Evolutionary conservation across 2,888 invertebrate genomes (phyloP).

Genomic region (Argyra leucocephala): DNA sequence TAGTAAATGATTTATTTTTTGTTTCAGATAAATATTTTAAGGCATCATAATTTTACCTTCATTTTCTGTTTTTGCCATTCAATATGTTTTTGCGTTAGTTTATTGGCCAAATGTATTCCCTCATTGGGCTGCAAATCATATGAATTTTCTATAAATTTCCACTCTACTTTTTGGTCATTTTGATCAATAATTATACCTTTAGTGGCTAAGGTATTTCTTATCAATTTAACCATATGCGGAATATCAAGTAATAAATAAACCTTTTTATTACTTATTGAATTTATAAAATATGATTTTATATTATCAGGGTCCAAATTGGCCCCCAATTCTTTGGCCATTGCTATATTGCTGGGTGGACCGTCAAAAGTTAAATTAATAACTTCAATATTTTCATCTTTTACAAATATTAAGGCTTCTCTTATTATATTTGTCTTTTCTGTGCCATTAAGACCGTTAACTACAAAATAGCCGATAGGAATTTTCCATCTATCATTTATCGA

Average conservation of each 20-base stretch:
- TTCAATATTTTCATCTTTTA: background rate
- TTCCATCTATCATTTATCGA: background rate
- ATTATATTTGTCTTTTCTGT: background rate
- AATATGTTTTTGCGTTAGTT: too few species aligned
- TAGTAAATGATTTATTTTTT: background rate
- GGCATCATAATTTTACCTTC: slow-evolving; percentile 5
- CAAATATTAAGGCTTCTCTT: background rate
- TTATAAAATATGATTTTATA: background rate
- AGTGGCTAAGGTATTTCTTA: background rate
- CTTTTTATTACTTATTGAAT: background rate
- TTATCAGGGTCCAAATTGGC: background rate
- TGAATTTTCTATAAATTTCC: background rate
- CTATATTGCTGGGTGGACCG: background rate
- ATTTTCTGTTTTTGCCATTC: too few species aligned
- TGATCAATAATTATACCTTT: background rate
- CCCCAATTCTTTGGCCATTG: background rate
- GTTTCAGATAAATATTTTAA: slow-evolving; percentile 10
- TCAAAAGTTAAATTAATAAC: background rate
- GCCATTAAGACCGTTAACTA: background rate
- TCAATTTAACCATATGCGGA: background rate
- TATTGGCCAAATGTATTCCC: background rate
- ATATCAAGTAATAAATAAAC: background rate
- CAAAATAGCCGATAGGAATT: background rate
- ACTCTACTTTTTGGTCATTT: background rate
- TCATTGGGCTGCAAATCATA: background rate